Base-by-base conservation (phyloP, 2,888 invertebrate species). In the Cosmia trapezina region DNA sequence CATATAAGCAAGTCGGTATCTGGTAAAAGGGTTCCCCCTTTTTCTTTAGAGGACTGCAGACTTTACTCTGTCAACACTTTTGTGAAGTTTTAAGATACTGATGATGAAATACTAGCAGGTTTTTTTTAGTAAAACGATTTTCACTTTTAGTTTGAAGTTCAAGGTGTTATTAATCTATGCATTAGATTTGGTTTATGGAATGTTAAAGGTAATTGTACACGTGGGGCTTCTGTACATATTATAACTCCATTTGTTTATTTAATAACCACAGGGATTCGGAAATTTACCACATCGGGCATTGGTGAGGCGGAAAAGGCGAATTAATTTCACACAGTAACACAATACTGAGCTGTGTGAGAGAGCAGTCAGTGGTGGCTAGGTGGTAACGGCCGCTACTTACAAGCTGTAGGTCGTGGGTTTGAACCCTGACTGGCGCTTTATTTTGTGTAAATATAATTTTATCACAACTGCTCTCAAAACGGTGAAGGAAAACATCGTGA, bases 1-100 rank as follows among this genome's bases (percentile, higher is more conserved):
- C n/a, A n/a, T n/a, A 19, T 51, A 28, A 12, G 7, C 19, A 17
- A 60, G 33, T 28, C 12, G 19, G 14, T 59, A n/a, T n/a, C 14
- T 60, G 4, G 54, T 60, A n/a, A 59, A 78, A 77, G 53, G 51
- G 33, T 12, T 43, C 37, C 28, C 33, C 45, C 22, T 14, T 57
- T 76, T 76, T 63, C 77, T 77, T 49, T 47, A 63, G 41, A 59
- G 4, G 2, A n/a, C 51, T 3, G 71, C 17, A 76, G 71, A 77
- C 78, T 76, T 76, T 59, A 63, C 71, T 63, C 63, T 19, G 75
- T 70, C 76, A 70, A 76, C 76, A 61, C 22, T 17, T 61, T 76
- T 61, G 70, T 56, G 37, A 7, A 17, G 53, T 33, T 22, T 4
- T 8, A 68, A 54, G 60, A 49, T 54, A 22, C 41, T 19, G 22